A percentile compares a stretch with the other conserved stretches of the same genome.
Evolutionary conservation across 1,140 invertebrate species (phyloP).

Genomic region (Aleiodes sp.): DNA sequence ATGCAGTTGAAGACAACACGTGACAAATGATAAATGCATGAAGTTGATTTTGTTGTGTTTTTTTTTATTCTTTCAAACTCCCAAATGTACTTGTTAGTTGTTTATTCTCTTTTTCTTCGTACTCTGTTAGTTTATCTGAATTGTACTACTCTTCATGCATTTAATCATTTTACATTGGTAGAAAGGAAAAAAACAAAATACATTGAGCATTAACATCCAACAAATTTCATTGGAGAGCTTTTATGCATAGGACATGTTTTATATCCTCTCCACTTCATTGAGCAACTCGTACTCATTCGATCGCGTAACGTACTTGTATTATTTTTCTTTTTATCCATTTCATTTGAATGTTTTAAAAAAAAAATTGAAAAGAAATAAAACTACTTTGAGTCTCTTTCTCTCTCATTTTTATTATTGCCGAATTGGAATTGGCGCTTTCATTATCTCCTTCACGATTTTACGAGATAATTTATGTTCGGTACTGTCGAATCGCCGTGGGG

Average conservation of each 20-base stretch:
- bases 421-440: neutral
- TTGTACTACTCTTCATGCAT: neutral
- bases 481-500: constrained; percentile 15
- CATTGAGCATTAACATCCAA: neutral
- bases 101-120: neutral
- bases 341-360: neutral
- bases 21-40: constrained; percentile 1
- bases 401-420: constrained; percentile 3
- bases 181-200: neutral
- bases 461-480: constrained; percentile 17
- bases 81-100: neutral
- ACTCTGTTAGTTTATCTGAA: neutral
- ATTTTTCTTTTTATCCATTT: constrained; percentile 3
- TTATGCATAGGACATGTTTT: constrained; percentile 5
- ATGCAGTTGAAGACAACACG: constrained; percentile 7
- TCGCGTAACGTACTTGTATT: constrained; percentile 1
- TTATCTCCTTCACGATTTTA: constrained; percentile 11
- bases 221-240: constrained; percentile 3
- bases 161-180: constrained; percentile 15
- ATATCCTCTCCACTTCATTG: neutral
- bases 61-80: neutral
- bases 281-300: neutral
- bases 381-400: neutral
- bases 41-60: constrained; percentile 5
- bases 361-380: neutral